phyloP scores from a whole-genome alignment of 1,140 invertebrate species.

The Platyscapa corneri region DNA sequence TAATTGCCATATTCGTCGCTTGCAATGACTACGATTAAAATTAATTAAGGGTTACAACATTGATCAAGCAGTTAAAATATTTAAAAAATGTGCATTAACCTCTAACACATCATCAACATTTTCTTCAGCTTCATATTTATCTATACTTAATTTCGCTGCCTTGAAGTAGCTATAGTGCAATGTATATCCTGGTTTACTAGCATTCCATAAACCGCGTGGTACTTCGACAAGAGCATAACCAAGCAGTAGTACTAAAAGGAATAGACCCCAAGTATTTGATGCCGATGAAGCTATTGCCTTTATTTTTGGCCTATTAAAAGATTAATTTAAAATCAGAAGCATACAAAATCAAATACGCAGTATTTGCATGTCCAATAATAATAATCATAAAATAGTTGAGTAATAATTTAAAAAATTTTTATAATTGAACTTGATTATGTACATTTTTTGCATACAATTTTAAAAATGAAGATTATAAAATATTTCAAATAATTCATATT shows the following conservation, averaged over 20 bases:
- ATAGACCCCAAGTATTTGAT: constrained; percentile 99
- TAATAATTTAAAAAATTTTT: no score
- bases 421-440: no score
- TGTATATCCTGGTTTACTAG: constrained; percentile 85
- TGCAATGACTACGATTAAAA: constrained; percentile 78
- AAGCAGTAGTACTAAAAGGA: constrained; percentile 93
- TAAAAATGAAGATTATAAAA: no score
- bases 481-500: no score
- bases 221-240: constrained; percentile 98
- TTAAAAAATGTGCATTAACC: constrained; percentile 73
- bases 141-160: constrained; percentile 96
- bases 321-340: constrained; percentile 7
- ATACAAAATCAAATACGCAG: background rate
- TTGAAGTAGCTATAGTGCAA: constrained; percentile 96
- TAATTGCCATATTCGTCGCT: constrained; percentile 80
- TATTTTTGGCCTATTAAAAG: constrained; percentile 80
- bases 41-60: background rate
- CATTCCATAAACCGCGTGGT: constrained; percentile 91
- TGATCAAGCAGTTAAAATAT: constrained; percentile 19
- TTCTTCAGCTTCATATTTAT: constrained; percentile 98
- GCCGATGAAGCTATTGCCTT: constrained; percentile 99
- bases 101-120: constrained; percentile 95
- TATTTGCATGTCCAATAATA: background rate
- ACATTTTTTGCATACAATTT: no score
- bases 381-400: no score